phyloP scores from a whole-genome alignment of 2,888 invertebrate species.

The Ormyrus labotus region DNA sequence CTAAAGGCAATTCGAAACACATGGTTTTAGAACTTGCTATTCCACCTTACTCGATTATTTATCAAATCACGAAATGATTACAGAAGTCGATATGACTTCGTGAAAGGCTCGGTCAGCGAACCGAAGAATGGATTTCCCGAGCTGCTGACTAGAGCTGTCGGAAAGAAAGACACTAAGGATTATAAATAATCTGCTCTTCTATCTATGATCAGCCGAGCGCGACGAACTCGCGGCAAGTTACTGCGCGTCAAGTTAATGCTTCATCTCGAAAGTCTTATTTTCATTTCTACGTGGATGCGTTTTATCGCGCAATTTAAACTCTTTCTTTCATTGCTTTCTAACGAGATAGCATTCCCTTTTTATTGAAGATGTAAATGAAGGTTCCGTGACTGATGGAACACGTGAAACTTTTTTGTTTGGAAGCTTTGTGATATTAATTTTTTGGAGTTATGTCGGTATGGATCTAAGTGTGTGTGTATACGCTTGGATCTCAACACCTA shows the following conservation, averaged over 20 bases:
- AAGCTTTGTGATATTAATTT: too few species aligned
- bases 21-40: not conserved
- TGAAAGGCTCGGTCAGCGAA: constrained; percentile 50
- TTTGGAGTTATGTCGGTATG: too few species aligned
- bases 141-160: not conserved
- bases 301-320: not conserved
- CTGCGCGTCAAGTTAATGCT: constrained; percentile 19
- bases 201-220: constrained; percentile 24
- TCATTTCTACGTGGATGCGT: not conserved
- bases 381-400: too few species aligned
- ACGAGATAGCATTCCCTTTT: too few species aligned
- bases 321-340: too few species aligned
- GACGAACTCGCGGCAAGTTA: not conserved
- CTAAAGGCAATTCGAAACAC: too few species aligned
- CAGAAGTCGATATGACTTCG: constrained; percentile 25
- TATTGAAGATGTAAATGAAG: too few species aligned
- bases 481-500: too few species aligned
- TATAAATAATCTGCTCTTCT: constrained; percentile 32
- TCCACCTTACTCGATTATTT: not conserved
- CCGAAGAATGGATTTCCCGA: constrained; percentile 53
- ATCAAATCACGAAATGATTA: constrained; percentile 12
- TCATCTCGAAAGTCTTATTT: constrained; percentile 21
- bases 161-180: constrained; percentile 13
- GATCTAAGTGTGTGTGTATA: too few species aligned
- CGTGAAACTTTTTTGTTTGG: too few species aligned